Conservation (phyloP, 2,113 vertebrate genomes). For the Aegithalos caudatus region DNA sequence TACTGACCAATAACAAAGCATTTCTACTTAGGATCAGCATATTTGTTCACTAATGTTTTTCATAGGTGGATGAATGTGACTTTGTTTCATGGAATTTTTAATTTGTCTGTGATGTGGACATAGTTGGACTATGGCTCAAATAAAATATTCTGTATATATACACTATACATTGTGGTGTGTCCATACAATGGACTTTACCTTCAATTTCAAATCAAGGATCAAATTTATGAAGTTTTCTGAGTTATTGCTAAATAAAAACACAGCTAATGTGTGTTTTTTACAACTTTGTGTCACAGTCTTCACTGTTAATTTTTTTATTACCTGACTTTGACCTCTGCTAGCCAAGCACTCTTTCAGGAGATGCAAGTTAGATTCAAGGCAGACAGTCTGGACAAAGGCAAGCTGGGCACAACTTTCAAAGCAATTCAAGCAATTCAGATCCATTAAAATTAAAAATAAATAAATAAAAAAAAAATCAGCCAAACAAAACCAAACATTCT, state of each 20-base stretch:
- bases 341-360: neutral
- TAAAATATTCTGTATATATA: too few relatives aligned
- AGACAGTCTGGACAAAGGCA: neutral
- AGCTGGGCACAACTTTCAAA: neutral
- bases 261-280: neutral
- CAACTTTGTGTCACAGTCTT: neutral
- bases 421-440: neutral
- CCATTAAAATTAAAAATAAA: neutral
- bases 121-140: neutral
- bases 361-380: neutral
- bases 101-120: neutral
- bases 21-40: neutral
- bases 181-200: neutral
- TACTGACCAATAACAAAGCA: neutral
- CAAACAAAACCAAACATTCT: accelerated
- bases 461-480: neutral
- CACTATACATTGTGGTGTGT: neutral
- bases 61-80: neutral
- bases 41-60: neutral
- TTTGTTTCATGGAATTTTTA: neutral
- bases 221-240: neutral
- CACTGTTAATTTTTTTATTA: neutral
- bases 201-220: neutral
- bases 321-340: neutral
- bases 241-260: neutral